phyloP scores from a whole-genome alignment of 1,140 invertebrate genomes.

The Dendrolimus punctatus region DNA sequence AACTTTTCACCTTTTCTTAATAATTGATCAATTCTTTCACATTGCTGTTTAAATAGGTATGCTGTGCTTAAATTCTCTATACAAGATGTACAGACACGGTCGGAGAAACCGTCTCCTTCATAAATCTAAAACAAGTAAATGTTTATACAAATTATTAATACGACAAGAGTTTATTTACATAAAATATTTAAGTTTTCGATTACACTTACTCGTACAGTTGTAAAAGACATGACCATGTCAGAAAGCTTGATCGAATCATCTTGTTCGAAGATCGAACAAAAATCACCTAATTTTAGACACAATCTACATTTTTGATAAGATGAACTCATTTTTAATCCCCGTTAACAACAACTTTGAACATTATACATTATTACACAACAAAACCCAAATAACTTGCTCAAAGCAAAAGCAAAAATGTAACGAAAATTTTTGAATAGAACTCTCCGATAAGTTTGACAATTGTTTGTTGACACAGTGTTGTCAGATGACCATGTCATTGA shows the following conservation, averaged over 20 bases:
- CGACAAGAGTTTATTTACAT: not conserved
- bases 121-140: constrained; percentile 34
- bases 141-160: not conserved
- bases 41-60: constrained; percentile 77
- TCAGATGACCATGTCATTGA: too few relatives aligned
- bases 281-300: constrained; percentile 62
- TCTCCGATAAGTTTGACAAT: too few relatives aligned
- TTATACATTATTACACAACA: too few relatives aligned
- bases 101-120: constrained; percentile 76
- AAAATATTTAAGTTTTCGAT: not conserved
- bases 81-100: constrained; percentile 74
- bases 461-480: too few relatives aligned
- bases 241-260: constrained; percentile 62
- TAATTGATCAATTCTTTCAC: constrained; percentile 74
- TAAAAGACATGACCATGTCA: constrained; percentile 73
- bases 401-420: too few relatives aligned
- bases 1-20: constrained; percentile 61
- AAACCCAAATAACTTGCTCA: too few relatives aligned
- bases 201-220: constrained; percentile 62
- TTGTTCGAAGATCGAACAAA: constrained; percentile 62
- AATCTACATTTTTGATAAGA: constrained; percentile 46
- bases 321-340: constrained; percentile 4
- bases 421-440: too few relatives aligned
- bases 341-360: too few relatives aligned
- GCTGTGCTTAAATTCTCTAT: constrained; percentile 75